Conservation (phyloP, 2,888 invertebrate genomes). For the Platycnemis pennipes region DNA sequence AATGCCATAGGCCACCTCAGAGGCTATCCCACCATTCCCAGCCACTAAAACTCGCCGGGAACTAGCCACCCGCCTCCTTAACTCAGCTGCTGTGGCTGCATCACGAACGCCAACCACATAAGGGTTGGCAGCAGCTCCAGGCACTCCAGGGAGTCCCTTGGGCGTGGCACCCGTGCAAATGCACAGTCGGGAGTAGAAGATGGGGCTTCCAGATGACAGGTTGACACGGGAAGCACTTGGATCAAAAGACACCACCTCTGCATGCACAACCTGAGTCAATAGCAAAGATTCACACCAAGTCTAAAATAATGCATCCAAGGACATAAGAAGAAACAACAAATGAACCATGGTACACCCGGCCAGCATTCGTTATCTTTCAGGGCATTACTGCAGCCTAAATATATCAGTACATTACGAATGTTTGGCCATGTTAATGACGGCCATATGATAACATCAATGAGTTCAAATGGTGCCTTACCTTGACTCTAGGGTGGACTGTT, state of each 20-base stretch:
- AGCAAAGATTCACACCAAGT: too few relatives aligned
- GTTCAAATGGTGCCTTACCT: conserved; percentile 78
- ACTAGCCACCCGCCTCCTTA: conserved; percentile 85
- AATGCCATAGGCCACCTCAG: conserved; percentile 95
- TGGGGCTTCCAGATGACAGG: conserved; percentile 81
- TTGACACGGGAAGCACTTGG: conserved; percentile 80
- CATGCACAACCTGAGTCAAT: conserved; percentile 78
- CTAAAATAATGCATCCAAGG: too few relatives aligned
- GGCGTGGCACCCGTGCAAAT: conserved; percentile 95
- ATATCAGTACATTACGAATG: too few relatives aligned
- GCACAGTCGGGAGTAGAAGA: conserved; percentile 91
- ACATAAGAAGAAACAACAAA: neutral
- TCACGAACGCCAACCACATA: conserved; percentile 94
- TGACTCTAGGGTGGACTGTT: conserved; percentile 84
- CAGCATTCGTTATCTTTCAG: too few relatives aligned
- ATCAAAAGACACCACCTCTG: conserved; percentile 83
- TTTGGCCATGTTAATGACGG: neutral
- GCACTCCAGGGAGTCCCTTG: conserved; percentile 83
- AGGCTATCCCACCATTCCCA: conserved; percentile 99
- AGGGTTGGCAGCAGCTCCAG: conserved; percentile 80
- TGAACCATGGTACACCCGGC: too few relatives aligned
- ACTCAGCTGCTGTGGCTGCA: conserved; percentile 93
- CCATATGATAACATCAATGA: neutral
- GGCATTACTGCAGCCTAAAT: too few relatives aligned
- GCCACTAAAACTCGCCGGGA: conserved; percentile 90